These are phyloP conservation scores for Corythucha ciliata DNA, from an alignment of 2,888 invertebrate genomes.

Conservation along the genomic window DNA sequence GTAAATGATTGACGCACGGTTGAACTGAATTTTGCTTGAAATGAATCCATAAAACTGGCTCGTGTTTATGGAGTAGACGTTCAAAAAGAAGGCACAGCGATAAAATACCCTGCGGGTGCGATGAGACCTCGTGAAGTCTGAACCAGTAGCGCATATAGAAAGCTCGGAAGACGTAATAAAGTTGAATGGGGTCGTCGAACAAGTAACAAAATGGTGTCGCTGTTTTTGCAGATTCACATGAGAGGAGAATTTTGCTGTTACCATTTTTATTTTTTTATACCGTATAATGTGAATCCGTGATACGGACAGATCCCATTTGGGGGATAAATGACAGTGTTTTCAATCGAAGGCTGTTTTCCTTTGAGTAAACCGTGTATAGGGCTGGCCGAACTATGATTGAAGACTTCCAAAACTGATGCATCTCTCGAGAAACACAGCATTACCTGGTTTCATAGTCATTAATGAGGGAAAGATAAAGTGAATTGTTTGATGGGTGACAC, in stretches of 20 bases:
- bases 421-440: slow-evolving; percentile 89
- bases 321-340: slow-evolving; percentile 70
- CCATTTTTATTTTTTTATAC: slow-evolving; percentile 46
- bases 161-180: slow-evolving; percentile 84
- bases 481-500: neutral
- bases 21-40: slow-evolving; percentile 79
- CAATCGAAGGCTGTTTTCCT: slow-evolving; percentile 56
- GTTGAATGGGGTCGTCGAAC: slow-evolving; percentile 73
- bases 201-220: slow-evolving; percentile 92
- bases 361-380: slow-evolving; percentile 67
- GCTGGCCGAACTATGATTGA: slow-evolving; percentile 47
- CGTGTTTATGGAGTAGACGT: slow-evolving; percentile 77
- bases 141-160: slow-evolving; percentile 89
- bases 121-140: slow-evolving; percentile 82
- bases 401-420: slow-evolving; percentile 62
- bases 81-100: slow-evolving; percentile 83
- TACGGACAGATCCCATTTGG: slow-evolving; percentile 93
- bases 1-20: slow-evolving; percentile 60
- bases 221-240: slow-evolving; percentile 41
- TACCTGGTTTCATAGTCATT: slow-evolving; percentile 44
- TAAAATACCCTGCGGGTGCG: slow-evolving; percentile 87
- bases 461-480: neutral
- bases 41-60: slow-evolving; percentile 84
- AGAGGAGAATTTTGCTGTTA: neutral
- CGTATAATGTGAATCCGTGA: slow-evolving; percentile 96